Percentiles rank a stretch among this genome's conserved stretches.
These are phyloP conservation scores for Ophion costatus DNA, from an alignment of 2,888 invertebrate species.

Conservation along the genomic window DNA sequence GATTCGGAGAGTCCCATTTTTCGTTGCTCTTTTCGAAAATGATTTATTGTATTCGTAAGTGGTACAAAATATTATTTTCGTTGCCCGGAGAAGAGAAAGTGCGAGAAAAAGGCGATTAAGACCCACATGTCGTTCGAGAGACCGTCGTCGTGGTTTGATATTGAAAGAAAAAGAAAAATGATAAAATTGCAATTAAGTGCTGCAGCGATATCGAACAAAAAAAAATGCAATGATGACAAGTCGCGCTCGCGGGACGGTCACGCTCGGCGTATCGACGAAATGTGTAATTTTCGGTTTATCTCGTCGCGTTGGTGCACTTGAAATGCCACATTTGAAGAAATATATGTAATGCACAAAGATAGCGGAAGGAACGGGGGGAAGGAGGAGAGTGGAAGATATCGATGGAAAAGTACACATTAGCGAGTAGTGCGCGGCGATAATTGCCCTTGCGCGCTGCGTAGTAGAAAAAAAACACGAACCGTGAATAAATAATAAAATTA, in stretches of 20 bases:
- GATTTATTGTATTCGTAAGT: not conserved
- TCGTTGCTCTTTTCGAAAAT: not conserved
- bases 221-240: not conserved
- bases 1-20: not conserved
- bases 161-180: not conserved
- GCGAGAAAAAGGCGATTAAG: conserved; percentile 13
- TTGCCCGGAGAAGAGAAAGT: conserved; percentile 32
- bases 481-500: not conserved
- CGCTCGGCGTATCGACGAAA: conserved; percentile 30
- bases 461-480: not conserved
- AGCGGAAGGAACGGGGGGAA: not conserved
- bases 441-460: not conserved
- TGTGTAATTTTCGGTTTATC: conserved; percentile 11
- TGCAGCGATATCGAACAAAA: conserved; percentile 13
- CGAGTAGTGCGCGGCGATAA: not conserved
- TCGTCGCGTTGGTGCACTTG: not conserved
- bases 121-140: not conserved
- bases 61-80: conserved; percentile 1
- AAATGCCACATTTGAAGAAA: not conserved
- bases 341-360: not conserved
- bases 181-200: conserved; percentile 2
- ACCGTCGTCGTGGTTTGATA: conserved; percentile 21
- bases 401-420: not conserved
- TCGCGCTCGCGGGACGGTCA: not conserved
- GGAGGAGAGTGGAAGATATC: not conserved